Conservation (phyloP, 2,113 vertebrate genomes). For the Tachycineta bicolor region DNA sequence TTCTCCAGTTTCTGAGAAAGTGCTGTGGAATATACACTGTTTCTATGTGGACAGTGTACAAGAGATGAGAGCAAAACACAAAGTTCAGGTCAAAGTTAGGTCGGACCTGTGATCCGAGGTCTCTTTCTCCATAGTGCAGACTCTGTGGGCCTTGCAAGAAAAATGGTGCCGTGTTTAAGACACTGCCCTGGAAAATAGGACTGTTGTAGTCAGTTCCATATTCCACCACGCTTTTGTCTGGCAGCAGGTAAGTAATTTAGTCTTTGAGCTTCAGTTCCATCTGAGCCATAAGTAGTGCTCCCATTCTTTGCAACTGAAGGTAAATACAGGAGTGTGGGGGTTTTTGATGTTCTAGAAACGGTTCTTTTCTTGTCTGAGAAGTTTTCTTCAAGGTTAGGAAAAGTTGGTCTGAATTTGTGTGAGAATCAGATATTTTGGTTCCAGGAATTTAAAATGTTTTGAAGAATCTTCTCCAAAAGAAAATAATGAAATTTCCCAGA, state of each 20-base stretch:
- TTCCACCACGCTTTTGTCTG: not conserved
- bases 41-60: not conserved
- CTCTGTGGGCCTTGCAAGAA: not conserved
- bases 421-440: not conserved
- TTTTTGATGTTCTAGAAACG: not conserved
- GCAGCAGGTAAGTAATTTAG: not conserved
- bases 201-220: not conserved
- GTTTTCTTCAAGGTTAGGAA: not conserved
- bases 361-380: not conserved
- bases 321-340: not conserved
- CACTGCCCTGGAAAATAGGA: not conserved
- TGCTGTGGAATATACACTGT: not conserved
- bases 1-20: slow-evolving; percentile 63
- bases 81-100: slow-evolving; percentile 13
- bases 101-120: not conserved
- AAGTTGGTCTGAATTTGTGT: not conserved
- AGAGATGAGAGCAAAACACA: slow-evolving; percentile 1
- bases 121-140: not conserved
- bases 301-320: not conserved
- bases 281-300: not conserved
- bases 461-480: not conserved
- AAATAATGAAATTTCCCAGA: not conserved
- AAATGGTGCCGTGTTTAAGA: not conserved
- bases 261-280: not conserved
- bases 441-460: not conserved